Evolutionary conservation across 2,113 vertebrate genomes (phyloP).

Genomic region (Mirza zaza): DNA sequence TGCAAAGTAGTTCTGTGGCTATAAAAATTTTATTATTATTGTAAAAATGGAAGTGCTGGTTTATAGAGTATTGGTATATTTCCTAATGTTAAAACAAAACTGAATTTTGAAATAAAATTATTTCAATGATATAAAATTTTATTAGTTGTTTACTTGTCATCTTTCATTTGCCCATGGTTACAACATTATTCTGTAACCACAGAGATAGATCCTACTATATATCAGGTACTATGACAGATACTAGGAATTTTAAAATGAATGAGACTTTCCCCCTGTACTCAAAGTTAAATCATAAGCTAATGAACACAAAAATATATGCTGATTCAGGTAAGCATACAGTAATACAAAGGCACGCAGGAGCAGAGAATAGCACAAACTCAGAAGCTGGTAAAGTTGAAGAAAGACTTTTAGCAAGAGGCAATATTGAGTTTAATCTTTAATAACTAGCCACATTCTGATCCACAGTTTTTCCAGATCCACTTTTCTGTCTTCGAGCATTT

Average conservation of each 20-base stretch:
- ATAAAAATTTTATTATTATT: constrained; percentile 66
- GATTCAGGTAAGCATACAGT: neutral
- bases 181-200: neutral
- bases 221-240: neutral
- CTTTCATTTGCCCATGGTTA: neutral
- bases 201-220: neutral
- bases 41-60: constrained; percentile 54
- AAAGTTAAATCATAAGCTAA: neutral
- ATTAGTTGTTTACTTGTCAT: constrained; percentile 35
- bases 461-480: neutral
- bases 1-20: constrained; percentile 39
- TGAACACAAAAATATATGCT: neutral
- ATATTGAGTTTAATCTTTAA: neutral
- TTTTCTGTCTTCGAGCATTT: neutral
- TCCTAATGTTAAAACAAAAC: constrained; percentile 36
- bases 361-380: neutral
- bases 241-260: neutral
- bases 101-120: constrained; percentile 60
- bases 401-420: neutral
- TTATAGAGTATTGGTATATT: constrained; percentile 51
- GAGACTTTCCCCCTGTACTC: neutral
- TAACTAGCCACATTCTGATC: neutral
- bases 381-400: neutral
- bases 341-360: neutral
- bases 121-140: constrained; percentile 41